Conservation (phyloP, 2,797 vertebrate genomes). For the Clarias laeviceps region DNA sequence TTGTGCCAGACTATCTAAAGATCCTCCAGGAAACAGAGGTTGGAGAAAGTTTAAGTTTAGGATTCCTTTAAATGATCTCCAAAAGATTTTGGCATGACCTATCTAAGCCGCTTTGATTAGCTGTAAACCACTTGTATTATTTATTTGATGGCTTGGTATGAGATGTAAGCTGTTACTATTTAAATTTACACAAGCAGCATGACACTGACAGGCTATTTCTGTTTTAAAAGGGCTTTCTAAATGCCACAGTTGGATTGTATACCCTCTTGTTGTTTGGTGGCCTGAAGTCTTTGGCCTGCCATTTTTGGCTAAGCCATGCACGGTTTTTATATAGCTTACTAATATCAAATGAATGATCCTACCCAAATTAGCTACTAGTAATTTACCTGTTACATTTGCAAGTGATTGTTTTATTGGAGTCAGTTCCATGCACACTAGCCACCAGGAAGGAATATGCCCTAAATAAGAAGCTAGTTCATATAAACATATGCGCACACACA, state of each 20-base stretch:
- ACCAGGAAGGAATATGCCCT: not conserved
- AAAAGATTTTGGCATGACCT: not conserved
- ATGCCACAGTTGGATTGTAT: not conserved
- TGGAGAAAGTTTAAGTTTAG: not conserved
- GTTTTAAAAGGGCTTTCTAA: not conserved
- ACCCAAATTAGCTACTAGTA: not conserved
- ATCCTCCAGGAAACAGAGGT: slow-evolving; percentile 71
- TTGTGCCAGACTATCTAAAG: slow-evolving; percentile 75
- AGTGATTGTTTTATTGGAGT: not conserved
- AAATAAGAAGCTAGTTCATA: not conserved
- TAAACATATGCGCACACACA: not conserved
- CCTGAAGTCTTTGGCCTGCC: not conserved
- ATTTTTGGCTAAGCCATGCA: not conserved
- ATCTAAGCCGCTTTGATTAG: not conserved
- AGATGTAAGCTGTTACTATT: not conserved
- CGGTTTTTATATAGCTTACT: not conserved
- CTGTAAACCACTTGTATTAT: not conserved
- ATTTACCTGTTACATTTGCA: not conserved
- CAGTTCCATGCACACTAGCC: not conserved
- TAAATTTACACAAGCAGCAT: not conserved
- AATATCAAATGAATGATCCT: not conserved
- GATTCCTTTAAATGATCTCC: not conserved
- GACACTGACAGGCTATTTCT: not conserved
- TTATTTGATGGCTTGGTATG: not conserved
- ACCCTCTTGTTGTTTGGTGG: not conserved